Evolutionary conservation across 2,797 vertebrate genomes (phyloP).

Genomic region (Alcedo atthis): DNA sequence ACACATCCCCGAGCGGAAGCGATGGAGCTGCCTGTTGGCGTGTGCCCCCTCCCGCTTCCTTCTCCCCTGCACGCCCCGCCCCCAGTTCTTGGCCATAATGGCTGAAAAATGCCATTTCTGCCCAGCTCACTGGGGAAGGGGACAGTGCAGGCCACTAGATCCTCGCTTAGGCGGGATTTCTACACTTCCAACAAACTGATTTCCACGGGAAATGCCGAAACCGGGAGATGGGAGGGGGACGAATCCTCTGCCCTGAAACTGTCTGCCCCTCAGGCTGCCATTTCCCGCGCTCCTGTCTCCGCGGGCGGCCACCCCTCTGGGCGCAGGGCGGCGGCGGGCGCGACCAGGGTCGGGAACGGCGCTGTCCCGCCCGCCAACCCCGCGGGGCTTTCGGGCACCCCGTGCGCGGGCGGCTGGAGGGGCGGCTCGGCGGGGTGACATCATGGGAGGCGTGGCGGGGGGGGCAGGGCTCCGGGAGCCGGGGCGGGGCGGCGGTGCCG

Average conservation of each 20-base stretch:
- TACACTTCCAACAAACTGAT: fast-evolving
- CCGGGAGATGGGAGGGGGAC: fast-evolving
- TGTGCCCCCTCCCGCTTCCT: too few species aligned
- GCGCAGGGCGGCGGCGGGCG: fast-evolving
- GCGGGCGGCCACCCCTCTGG: background rate
- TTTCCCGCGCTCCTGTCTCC: fast-evolving
- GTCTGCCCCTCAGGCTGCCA: fast-evolving
- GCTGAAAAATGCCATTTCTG: background rate
- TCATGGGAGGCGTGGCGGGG: background rate
- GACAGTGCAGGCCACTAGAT: background rate
- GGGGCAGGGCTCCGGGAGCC: too few species aligned
- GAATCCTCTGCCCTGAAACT: background rate
- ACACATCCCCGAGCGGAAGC: fast-evolving
- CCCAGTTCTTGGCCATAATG: fast-evolving
- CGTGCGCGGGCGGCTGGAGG: background rate
- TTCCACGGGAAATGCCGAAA: background rate
- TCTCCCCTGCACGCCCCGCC: too few species aligned
- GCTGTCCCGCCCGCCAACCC: background rate
- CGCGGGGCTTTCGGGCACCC: too few species aligned
- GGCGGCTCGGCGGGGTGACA: conserved; percentile 65
- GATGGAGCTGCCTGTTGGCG: fast-evolving
- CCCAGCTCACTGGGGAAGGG: background rate
- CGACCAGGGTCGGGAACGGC: too few species aligned
- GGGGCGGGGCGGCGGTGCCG: too few species aligned
- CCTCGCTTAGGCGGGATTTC: background rate